Base-by-base conservation (phyloP, 2,797 vertebrate genomes). In the Anguilla obscura region DNA sequence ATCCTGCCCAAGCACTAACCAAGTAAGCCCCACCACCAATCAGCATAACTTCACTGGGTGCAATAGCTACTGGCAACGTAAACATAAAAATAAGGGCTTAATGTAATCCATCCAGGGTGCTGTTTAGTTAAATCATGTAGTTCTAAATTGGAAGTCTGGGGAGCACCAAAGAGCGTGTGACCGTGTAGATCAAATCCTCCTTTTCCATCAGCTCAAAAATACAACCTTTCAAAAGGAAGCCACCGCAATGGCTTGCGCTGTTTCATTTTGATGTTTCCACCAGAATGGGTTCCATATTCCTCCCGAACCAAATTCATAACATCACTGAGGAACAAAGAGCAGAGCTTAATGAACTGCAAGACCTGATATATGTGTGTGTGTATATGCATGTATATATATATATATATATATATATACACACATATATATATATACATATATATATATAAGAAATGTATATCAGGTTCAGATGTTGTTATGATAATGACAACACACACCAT, bases 11-110 rank as follows among this genome's bases (percentile, higher is more conserved):
- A 48, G 14, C 36, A 24, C 40, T 48, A 8, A 40, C 5, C 74
- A 82, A 82, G 18, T 1, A 82, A 10, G 79, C 48, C 16, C 48
- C 21, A 50, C 36, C 40, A 48, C 3, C 40, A 27, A 48, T 40
- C 40, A 80, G 40, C 76, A 80, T 3, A 40, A 45, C 80, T 45
- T 50, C 80, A 66, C 56, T 52, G 80, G 48, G 79, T 84, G 82
- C 60, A 66, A 16, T 24, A 45, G 30, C 18, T 16, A 14, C n/a
- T 30, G 9, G 1, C 71, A 33, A 10, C 5, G 10, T 14, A 14
- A 74, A 74, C 30, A 33, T 74, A 12, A 36, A 74, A 16, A 30
- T 30, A 74, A 36, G 3, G 71, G 27, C 24, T 66, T 63, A 24
- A 66, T 66, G 63, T 66, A 60, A 60, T 66, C 24, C 63, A 21